Percentiles rank a stretch among this genome's conserved stretches.
Conservation (phyloP, 1,140 invertebrate species). For the Zaprionus ornatus region DNA sequence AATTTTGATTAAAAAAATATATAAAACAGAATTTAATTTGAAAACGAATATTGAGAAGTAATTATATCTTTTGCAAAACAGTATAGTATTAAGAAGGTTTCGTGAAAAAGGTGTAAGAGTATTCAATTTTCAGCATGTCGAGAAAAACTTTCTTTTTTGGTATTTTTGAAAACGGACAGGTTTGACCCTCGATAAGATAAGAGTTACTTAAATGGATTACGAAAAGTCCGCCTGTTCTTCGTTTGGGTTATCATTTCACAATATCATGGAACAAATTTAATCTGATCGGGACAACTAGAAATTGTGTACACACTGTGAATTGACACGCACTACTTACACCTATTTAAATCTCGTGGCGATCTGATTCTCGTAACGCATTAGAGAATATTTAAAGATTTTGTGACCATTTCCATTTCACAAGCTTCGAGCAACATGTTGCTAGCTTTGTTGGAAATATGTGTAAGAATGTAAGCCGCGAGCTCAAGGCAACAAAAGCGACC, state of each 20-base stretch:
- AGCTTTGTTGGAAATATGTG: not conserved
- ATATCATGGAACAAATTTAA: conserved; percentile 12
- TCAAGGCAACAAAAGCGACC: conserved; percentile 37
- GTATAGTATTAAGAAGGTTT: not conserved
- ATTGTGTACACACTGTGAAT: not conserved
- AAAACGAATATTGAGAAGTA: no score
- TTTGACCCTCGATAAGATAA: conserved; percentile 44
- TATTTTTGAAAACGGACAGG: conserved; percentile 20
- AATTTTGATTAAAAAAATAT: no score
- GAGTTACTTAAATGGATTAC: conserved; percentile 36
- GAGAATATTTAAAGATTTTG: conserved; percentile 9
- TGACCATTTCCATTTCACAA: conserved; percentile 25
- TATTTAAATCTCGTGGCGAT: not conserved
- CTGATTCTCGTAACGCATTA: conserved; percentile 24
- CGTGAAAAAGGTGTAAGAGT: not conserved
- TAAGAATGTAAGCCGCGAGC: conserved; percentile 25
- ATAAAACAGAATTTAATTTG: no score
- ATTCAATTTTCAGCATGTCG: not conserved
- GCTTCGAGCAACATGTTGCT: conserved; percentile 51
- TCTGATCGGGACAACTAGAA: not conserved
- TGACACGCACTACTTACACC: not conserved
- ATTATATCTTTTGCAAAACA: no score
- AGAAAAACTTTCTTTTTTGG: not conserved
- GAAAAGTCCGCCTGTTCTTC: conserved; percentile 6
- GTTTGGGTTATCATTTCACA: conserved; percentile 21